Base-by-base conservation (phyloP, 2,888 invertebrate genomes). In the Orgyia antiqua region DNA sequence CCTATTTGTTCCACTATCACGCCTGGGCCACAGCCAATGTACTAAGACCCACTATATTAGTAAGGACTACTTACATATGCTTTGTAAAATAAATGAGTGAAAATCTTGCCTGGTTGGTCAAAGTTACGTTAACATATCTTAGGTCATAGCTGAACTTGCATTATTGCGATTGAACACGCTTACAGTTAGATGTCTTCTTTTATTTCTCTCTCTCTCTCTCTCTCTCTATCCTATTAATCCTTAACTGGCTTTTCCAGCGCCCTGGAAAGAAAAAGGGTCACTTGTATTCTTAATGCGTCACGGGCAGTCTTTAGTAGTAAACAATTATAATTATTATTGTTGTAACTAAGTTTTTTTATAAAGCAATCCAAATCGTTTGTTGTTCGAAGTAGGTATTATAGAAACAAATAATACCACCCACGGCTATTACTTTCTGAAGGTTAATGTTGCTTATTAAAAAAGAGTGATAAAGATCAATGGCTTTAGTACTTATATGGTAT, bases 71-170 rank as follows among this genome's bases (percentile, higher is more conserved):
- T 45, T 33, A 38, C 29, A 39, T 26, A 26, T 29, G 29, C 44
- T 29, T 39, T 29, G 25, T 31, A 42, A 56, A 45, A 38, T 29
- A 36, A 32, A 50, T 42, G 42, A 36, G 43, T 55, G 42, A 36
- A 56, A 65, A 33, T 59, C 67, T 33, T 29, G 34, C 33, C 36
- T 45, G 33, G 43, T 33, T 51, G 51, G 34, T 17, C 39, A 45
- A 44, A 45, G 45, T 45, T 45, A 38, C 53, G 51, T 44, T 44
- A 11, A 13, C 34, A 27, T 39, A 52, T 53, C 57, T 50, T 56
- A 59, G 55, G 51, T 48, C 35, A 42, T 45, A 39, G 53, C 49
- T 55, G 20, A 24, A 30, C 35, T 46, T 52, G 53, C 56, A 56
- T 44, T 51, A 55, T n/a, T n/a, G n/a, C n/a, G n/a, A n/a, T n/a